Conservation (phyloP, 2,888 invertebrate genomes). For the Oegoconia quadripuncta region DNA sequence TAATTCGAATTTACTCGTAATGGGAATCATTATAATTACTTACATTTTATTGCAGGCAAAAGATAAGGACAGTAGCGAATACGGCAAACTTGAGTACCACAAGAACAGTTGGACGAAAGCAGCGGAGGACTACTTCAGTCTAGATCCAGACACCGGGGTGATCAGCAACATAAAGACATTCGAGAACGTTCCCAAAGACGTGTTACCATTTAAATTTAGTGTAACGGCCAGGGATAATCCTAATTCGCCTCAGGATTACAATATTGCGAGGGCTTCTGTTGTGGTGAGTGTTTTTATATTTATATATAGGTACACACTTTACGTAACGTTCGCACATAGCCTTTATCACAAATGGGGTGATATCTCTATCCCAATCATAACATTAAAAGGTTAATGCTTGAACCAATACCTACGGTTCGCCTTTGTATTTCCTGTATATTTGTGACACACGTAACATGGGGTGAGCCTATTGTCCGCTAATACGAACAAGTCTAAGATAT, state of each 20-base stretch:
- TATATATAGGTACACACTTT: too few species aligned
- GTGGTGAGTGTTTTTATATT: conserved; percentile 74
- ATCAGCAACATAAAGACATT: conserved; percentile 87
- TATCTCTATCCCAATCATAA: too few species aligned
- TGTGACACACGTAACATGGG: too few species aligned
- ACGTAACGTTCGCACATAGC: too few species aligned
- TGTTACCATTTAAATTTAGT: conserved; percentile 86
- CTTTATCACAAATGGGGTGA: too few species aligned
- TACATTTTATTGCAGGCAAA: conserved; percentile 79
- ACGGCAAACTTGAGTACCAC: conserved; percentile 87
- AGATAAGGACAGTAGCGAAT: conserved; percentile 91
- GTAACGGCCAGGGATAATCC: conserved; percentile 88
- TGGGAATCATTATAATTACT: not conserved
- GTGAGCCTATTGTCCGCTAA: too few species aligned
- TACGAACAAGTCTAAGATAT: too few species aligned
- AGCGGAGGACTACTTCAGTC: conserved; percentile 82
- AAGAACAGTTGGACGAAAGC: conserved; percentile 70
- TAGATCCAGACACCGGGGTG: conserved; percentile 87
- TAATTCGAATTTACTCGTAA: too few species aligned
- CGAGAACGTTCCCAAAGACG: conserved; percentile 80
- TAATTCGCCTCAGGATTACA: conserved; percentile 79
- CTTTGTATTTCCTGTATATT: too few species aligned
- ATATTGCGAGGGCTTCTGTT: conserved; percentile 81
- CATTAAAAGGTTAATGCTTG: too few species aligned
- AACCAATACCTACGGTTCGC: too few species aligned